Conservation (phyloP, 2,113 vertebrate genomes). For the Lamprologus ornatipinnis region DNA sequence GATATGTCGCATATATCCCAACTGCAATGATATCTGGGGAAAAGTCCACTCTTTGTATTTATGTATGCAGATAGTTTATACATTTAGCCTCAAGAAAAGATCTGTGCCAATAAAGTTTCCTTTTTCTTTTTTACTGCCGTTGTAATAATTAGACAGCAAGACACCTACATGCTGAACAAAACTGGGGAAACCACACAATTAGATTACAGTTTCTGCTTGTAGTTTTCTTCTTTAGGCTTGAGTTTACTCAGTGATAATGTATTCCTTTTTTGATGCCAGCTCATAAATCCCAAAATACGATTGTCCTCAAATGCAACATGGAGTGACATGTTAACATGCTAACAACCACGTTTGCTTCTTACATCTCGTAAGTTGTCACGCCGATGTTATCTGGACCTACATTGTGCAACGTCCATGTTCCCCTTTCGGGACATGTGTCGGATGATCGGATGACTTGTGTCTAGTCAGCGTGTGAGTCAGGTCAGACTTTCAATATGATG, state of each 20-base stretch:
- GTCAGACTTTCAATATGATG: not conserved
- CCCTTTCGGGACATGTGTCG: not conserved
- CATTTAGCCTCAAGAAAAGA: not conserved
- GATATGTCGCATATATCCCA: not conserved
- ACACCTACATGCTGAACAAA: not conserved
- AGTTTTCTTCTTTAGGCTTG: not conserved
- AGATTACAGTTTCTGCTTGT: not conserved
- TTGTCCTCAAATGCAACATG: not conserved
- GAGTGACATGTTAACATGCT: not conserved
- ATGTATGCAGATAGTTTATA: not conserved
- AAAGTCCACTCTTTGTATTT: not conserved
- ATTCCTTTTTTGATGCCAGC: not conserved
- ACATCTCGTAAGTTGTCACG: not conserved
- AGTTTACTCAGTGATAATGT: not conserved
- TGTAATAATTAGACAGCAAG: not conserved
- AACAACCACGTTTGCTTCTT: not conserved
- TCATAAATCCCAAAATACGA: not conserved
- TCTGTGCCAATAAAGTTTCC: not conserved
- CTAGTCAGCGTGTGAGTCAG: slow-evolving; percentile 14
- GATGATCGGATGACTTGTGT: not conserved
- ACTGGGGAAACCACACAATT: not conserved
- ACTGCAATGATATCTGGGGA: not conserved
- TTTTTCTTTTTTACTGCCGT: not conserved
- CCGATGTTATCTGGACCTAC: not conserved
- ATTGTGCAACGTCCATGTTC: not conserved